Base-by-base conservation (phyloP, 2,888 invertebrate genomes). In the Dysmachus trigonus region DNA sequence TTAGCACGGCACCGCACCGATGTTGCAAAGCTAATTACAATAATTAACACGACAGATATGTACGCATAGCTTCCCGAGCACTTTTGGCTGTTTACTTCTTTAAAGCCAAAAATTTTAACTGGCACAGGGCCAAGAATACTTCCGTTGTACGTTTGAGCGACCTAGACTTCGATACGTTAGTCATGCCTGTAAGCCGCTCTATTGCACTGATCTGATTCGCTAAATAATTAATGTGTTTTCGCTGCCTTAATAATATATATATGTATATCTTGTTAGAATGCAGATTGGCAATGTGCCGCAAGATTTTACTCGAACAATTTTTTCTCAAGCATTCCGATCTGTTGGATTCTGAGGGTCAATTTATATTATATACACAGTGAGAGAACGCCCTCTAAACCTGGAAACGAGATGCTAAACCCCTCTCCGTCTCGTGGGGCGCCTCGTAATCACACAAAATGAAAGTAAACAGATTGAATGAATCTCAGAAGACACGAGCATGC, bases 381-480 rank as follows among this genome's bases (percentile, higher is more conserved):
- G 22, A 22, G 62, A 22, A 62, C 13, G 10, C 62, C 10, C 22
- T 53, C 53, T 53, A 53, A 27, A 27, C 62, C 62, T 62, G 62
- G 62, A 62, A 27, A 62, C 10, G 10, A 22, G 22, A 10, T n/a
- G 7, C 8, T 18, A 7, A 18, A n/a, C 27, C 62, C 10, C 27
- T 27, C 62, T n/a, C 3, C 22, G 22, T 22, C 62, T 10, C 7
- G 62, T 62, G 62, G 27, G 62, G 62, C 62, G 62, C 62, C 13
- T 62, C 27, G 8, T 62, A 62, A 27, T 22, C 62, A 22, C 22
- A 27, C 27, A 0, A 27, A 18, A 18, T 62, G 62, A 62, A 62
- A 62, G 62, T 62, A 81, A 81, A 81, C 81, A 81, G 13, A 81
- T 33, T 62, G 81, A 81, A 53, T 35, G 33, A 81, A 62, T 62